phyloP scores from a whole-genome alignment of 2,888 invertebrate genomes.

The Andrena bucephala region DNA sequence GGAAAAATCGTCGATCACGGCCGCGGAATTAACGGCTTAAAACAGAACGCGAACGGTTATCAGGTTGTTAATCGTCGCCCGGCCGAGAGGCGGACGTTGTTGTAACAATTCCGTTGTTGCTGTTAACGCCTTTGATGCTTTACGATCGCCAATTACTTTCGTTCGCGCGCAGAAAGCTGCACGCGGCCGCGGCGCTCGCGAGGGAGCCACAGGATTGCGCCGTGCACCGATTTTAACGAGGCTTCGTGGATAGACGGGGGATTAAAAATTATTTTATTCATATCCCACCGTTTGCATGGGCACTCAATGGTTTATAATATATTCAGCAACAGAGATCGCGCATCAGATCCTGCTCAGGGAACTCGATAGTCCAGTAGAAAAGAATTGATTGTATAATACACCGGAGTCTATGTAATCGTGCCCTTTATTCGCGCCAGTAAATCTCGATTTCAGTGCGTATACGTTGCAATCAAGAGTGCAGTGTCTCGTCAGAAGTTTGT shows the following conservation, averaged over 20 bases:
- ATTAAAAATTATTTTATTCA: no score
- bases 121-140: constrained; percentile 79
- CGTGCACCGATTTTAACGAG: neutral
- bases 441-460: neutral
- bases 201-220: neutral
- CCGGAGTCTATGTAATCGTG: no score
- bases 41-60: constrained; percentile 49
- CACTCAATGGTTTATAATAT: no score
- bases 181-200: neutral
- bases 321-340: no score
- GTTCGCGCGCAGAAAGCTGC: constrained; percentile 23
- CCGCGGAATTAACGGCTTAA: constrained; percentile 9
- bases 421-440: no score
- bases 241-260: no score
- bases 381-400: no score
- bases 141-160: constrained; percentile 80
- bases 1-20: constrained; percentile 11
- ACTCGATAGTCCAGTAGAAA: no score
- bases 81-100: constrained; percentile 39
- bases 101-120: constrained; percentile 74
- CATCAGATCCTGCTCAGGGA: no score
- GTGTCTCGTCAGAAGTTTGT: constrained; percentile 36
- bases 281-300: no score
- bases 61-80: constrained; percentile 71
- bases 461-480: constrained; percentile 13